A percentile compares a stretch with the other conserved stretches of the same genome.
phyloP scores from a whole-genome alignment of 2,113 vertebrate species.

The Dicentrarchus labrax region DNA sequence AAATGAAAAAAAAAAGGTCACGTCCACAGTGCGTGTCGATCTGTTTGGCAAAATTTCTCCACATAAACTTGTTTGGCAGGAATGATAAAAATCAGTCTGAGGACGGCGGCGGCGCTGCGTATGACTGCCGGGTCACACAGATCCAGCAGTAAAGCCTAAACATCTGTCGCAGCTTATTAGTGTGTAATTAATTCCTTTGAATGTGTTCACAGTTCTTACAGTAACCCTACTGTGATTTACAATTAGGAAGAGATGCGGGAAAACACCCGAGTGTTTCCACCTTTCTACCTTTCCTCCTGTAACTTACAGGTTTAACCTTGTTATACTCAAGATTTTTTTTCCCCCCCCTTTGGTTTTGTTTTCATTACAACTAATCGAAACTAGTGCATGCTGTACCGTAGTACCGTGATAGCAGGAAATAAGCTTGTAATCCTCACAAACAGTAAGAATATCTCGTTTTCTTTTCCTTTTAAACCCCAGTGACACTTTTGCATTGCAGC shows the following conservation, averaged over 20 bases:
- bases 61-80: constrained; percentile 68
- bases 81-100: constrained; percentile 65
- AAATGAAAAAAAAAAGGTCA: background rate
- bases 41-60: constrained; percentile 28
- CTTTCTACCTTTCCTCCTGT: constrained; percentile 27
- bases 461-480: constrained; percentile 28
- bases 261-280: constrained; percentile 47
- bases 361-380: constrained; percentile 74
- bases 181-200: constrained; percentile 58
- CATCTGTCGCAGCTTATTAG: constrained; percentile 64
- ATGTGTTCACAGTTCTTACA: constrained; percentile 48
- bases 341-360: constrained; percentile 43
- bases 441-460: constrained; percentile 15
- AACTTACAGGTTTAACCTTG: constrained; percentile 42
- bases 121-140: constrained; percentile 35
- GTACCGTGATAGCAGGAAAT: constrained; percentile 74
- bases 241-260: constrained; percentile 43
- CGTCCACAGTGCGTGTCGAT: background rate
- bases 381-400: constrained; percentile 51
- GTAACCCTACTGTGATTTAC: constrained; percentile 59
- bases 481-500: constrained; percentile 29
- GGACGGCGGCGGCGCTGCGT: background rate
- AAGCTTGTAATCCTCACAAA: constrained; percentile 33
- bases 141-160: constrained; percentile 40
- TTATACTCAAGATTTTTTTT: background rate